These are phyloP conservation scores for Cancer borealis DNA, from an alignment of 2,888 invertebrate genomes.

Conservation along the genomic window DNA sequence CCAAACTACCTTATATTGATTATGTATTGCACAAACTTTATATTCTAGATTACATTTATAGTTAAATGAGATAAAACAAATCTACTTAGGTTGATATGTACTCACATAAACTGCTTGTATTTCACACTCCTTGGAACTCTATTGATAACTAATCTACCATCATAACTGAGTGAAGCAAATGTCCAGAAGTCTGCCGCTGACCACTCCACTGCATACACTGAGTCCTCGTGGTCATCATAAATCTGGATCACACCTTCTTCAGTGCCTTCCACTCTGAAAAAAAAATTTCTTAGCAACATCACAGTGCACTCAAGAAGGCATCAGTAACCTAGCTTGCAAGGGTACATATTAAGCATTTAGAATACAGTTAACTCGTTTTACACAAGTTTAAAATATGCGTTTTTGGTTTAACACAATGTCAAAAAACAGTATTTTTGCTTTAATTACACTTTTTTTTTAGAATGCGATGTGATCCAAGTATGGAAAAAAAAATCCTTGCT, in stretches of 20 bases:
- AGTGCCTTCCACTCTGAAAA: slow-evolving; percentile 79
- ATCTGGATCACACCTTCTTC: slow-evolving; percentile 94
- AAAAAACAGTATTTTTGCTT: no score
- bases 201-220: slow-evolving; percentile 98
- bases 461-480: no score
- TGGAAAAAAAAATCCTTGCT: no score
- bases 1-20: neutral
- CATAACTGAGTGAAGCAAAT: slow-evolving; percentile 98
- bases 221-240: slow-evolving; percentile 97
- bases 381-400: no score
- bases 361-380: neutral
- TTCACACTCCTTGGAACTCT: slow-evolving; percentile 96
- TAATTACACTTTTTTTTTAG: no score
- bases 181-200: slow-evolving; percentile 98
- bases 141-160: slow-evolving; percentile 95
- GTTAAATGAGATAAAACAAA: neutral
- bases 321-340: neutral
- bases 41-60: neutral
- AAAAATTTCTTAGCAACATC: neutral
- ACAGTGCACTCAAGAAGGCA: neutral
- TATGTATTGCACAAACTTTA: neutral
- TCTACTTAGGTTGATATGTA: neutral
- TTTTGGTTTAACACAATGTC: no score
- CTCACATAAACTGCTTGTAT: slow-evolving; percentile 83
- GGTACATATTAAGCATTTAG: neutral